Evolutionary conservation across 2,113 vertebrate species (phyloP).

Genomic region (Machaerirhynchus nigripectus): DNA sequence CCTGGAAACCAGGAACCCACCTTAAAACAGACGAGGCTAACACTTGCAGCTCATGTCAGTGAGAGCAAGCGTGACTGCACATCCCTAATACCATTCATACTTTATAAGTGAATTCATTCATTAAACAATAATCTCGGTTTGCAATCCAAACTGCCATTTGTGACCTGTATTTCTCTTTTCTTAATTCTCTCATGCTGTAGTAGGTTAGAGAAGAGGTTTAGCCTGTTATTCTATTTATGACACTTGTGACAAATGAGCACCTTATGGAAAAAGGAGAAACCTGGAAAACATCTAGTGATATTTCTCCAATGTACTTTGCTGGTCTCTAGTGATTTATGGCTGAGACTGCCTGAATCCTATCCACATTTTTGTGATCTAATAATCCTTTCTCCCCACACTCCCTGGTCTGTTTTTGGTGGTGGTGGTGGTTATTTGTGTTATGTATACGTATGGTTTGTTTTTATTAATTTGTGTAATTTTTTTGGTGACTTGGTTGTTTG

Average conservation of each 20-base stretch:
- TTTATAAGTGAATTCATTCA: neutral
- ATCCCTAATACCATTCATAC: neutral
- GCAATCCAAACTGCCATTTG: neutral
- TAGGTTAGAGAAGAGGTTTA: neutral
- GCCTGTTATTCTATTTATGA: neutral
- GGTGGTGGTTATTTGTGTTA: neutral
- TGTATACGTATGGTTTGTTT: neutral
- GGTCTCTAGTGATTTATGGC: neutral
- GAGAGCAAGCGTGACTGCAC: neutral
- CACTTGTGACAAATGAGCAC: neutral
- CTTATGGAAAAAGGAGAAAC: neutral
- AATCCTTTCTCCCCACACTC: neutral
- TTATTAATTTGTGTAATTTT: neutral
- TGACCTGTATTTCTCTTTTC: neutral
- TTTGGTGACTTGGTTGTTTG: neutral
- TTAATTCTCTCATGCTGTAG: neutral
- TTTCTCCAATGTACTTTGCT: neutral
- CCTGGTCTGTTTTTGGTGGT: fast-evolving
- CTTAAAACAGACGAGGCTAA: neutral
- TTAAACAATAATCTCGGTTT: neutral
- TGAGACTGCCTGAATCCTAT: neutral
- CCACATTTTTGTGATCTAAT: neutral
- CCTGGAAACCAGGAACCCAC: neutral
- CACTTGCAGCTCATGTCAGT: neutral
- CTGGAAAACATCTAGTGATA: neutral